phyloP scores from a whole-genome alignment of 2,797 vertebrate genomes.

The Triplophysa bombifrons region DNA sequence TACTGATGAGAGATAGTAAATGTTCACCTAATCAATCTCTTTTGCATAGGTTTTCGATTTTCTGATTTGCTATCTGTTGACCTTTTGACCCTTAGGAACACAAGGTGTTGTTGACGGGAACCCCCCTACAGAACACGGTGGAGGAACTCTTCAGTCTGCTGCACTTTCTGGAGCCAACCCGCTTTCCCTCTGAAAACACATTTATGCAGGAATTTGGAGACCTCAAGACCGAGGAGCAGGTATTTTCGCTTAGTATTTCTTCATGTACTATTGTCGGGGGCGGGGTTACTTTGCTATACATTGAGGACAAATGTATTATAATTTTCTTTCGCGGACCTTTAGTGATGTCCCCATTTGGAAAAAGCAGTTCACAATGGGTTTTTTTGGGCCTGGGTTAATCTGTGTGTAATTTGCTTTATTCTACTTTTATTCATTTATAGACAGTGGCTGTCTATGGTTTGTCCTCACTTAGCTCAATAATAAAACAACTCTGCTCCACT shows the following conservation, averaged over 20 bases:
- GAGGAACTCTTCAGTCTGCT: conserved; percentile 98
- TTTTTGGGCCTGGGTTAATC: no score
- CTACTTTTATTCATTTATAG: not conserved
- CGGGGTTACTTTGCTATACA: not conserved
- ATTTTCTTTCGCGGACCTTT: not conserved
- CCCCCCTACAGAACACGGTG: conserved; percentile 97
- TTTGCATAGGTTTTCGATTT: not conserved
- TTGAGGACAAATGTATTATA: not conserved
- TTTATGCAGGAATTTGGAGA: conserved; percentile 99
- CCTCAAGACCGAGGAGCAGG: conserved; percentile 98
- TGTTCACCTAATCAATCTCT: not conserved
- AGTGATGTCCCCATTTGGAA: not conserved
- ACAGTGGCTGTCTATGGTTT: not conserved
- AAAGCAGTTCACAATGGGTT: no score
- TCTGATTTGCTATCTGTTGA: conserved; percentile 19
- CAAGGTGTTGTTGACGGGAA: conserved; percentile 97
- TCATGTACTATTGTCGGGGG: not conserved
- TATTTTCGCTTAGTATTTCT: conserved; percentile 76
- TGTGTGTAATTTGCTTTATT: not conserved
- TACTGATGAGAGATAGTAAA: conserved; percentile 57
- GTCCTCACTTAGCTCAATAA: not conserved
- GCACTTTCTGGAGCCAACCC: conserved; percentile 93
- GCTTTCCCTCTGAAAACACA: conserved; percentile 93
- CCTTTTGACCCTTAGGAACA: conserved; percentile 81
- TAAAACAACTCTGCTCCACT: not conserved